Percentiles rank a stretch among this genome's conserved stretches.
These are phyloP conservation scores for Meghimatium bilineatum DNA, from an alignment of 2,888 invertebrate species.

Conservation along the genomic window DNA sequence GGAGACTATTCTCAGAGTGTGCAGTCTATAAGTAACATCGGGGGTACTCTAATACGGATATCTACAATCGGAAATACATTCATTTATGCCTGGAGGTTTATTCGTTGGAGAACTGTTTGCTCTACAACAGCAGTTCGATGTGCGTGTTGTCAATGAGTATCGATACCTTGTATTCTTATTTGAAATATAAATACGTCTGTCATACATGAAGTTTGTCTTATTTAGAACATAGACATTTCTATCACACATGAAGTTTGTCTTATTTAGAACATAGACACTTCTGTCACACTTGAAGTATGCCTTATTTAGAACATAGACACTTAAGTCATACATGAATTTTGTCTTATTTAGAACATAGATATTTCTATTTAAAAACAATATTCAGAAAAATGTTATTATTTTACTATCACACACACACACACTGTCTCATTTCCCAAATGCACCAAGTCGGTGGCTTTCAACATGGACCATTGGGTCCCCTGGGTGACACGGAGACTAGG, in stretches of 20 bases:
- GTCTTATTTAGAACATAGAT: not conserved
- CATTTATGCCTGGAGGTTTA: slow-evolving; percentile 32
- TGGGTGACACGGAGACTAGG: too few species aligned
- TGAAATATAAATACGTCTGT: not conserved
- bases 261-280: too few species aligned
- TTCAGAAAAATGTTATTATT: too few species aligned
- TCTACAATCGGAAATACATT: slow-evolving; percentile 26
- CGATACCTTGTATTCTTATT: not conserved
- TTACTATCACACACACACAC: too few species aligned
- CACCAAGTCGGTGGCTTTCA: too few species aligned
- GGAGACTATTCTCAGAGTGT: not conserved
- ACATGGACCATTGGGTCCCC: too few species aligned
- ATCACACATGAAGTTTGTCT: not conserved
- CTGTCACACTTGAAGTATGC: too few species aligned
- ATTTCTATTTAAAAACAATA: too few species aligned
- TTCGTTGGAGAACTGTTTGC: slow-evolving; percentile 19
- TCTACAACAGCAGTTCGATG: not conserved
- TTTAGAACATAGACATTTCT: too few species aligned
- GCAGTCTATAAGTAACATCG: not conserved
- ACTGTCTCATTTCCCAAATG: too few species aligned
- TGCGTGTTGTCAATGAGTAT: not conserved
- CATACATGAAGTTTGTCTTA: too few species aligned
- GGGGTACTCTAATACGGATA: not conserved
- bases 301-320: too few species aligned
- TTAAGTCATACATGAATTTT: not conserved